Conservation (phyloP, 2,888 invertebrate species). For the Glyphotaelius pellucidus region DNA sequence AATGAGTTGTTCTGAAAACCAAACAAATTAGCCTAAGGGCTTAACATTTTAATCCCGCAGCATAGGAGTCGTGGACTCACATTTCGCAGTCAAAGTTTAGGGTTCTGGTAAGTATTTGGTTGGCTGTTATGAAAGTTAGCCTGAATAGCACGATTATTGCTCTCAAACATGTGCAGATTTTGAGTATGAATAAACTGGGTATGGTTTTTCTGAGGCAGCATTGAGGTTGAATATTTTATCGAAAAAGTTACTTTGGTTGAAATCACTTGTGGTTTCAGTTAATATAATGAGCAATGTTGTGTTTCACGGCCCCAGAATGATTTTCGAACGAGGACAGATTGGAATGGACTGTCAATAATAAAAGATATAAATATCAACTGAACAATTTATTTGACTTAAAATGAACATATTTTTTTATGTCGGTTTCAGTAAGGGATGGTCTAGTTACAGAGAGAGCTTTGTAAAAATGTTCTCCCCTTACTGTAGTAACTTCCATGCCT, state of each 20-base stretch:
- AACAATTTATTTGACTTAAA: conserved; percentile 47
- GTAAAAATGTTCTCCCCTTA: conserved; percentile 71
- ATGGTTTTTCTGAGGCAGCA: neutral
- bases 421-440: conserved; percentile 71
- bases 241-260: neutral
- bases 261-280: neutral
- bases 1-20: too few species aligned
- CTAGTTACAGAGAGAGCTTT: conserved; percentile 70
- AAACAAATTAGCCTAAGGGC: too few species aligned
- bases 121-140: neutral
- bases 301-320: neutral
- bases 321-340: neutral
- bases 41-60: too few species aligned
- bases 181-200: neutral
- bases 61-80: neutral
- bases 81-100: neutral
- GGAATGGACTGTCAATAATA: neutral
- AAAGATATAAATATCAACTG: neutral
- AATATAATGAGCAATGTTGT: neutral
- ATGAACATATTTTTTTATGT: conserved; percentile 55
- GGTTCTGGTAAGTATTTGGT: neutral
- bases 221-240: neutral
- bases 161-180: neutral
- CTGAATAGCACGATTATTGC: neutral
- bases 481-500: conserved; percentile 69